Evolutionary conservation across 2,797 vertebrate species (phyloP).

Genomic region (Scolopax bukidnonensis): DNA sequence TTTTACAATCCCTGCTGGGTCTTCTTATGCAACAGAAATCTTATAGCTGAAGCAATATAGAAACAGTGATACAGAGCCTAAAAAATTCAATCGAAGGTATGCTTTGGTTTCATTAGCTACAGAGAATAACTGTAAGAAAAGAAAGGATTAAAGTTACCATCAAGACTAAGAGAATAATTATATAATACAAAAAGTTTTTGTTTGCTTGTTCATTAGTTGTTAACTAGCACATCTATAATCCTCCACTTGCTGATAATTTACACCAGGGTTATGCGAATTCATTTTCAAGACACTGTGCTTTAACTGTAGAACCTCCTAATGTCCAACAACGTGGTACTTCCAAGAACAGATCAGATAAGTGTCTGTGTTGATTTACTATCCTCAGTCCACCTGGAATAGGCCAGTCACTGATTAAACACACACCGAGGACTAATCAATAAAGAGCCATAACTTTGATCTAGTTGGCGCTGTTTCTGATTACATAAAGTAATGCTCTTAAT

Average conservation of each 20-base stretch:
- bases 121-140: not conserved
- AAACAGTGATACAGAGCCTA: not conserved
- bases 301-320: not conserved
- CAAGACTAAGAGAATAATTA: not conserved
- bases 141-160: not conserved
- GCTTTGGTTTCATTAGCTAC: not conserved
- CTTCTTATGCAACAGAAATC: not conserved
- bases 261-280: not conserved
- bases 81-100: not conserved
- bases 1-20: not conserved
- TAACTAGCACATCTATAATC: not conserved
- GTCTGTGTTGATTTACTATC: not conserved
- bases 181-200: not conserved
- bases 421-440: constrained; percentile 22
- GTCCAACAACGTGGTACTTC: not conserved
- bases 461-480: constrained; percentile 24
- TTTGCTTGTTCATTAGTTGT: not conserved
- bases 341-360: not conserved
- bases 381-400: not conserved
- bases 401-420: constrained; percentile 10
- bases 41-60: not conserved
- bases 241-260: not conserved
- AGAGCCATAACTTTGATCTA: constrained; percentile 14
- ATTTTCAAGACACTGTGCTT: not conserved
- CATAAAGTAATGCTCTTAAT: not conserved